Conservation (phyloP, 1,140 invertebrate genomes). For the Pseudomyrmex sp. region DNA sequence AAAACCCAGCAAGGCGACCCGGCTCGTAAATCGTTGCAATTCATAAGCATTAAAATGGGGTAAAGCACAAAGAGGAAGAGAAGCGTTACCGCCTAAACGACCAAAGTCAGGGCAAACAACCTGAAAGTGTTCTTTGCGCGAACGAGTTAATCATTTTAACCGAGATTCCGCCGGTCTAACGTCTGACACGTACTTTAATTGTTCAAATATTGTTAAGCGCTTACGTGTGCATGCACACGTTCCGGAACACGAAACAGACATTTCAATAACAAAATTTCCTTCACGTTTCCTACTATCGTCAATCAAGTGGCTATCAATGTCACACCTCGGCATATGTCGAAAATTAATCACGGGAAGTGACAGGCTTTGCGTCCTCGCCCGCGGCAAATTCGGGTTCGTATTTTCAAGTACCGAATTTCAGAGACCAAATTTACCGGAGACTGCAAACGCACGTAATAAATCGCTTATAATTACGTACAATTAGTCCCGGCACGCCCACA, state of each 20-base stretch:
- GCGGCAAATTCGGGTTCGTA: slow-evolving; percentile 17
- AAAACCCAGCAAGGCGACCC: slow-evolving; percentile 37
- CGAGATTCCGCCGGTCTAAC: background rate
- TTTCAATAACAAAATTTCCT: background rate
- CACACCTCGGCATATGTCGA: background rate
- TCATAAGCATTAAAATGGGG: slow-evolving; percentile 52
- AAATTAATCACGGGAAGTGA: slow-evolving; percentile 44
- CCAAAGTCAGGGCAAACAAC: slow-evolving; percentile 49
- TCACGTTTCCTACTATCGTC: background rate
- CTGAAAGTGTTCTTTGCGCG: slow-evolving; percentile 16
- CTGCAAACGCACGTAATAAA: slow-evolving; percentile 6
- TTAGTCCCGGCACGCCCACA: background rate
- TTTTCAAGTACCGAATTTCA: background rate
- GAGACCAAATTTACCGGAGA: background rate
- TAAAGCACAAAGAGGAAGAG: slow-evolving; percentile 42
- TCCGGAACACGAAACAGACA: background rate
- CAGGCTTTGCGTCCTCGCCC: slow-evolving; percentile 24
- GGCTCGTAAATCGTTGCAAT: slow-evolving; percentile 49
- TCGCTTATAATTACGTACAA: slow-evolving; percentile 28
- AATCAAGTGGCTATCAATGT: slow-evolving; percentile 13
- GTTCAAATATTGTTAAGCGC: slow-evolving; percentile 10
- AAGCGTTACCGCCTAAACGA: slow-evolving; percentile 41
- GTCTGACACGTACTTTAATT: slow-evolving; percentile 3
- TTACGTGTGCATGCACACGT: no score
- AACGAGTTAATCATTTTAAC: slow-evolving; percentile 24